Conservation (phyloP, 23 tunicate species). For the Botrylloides violaceus region DNA sequence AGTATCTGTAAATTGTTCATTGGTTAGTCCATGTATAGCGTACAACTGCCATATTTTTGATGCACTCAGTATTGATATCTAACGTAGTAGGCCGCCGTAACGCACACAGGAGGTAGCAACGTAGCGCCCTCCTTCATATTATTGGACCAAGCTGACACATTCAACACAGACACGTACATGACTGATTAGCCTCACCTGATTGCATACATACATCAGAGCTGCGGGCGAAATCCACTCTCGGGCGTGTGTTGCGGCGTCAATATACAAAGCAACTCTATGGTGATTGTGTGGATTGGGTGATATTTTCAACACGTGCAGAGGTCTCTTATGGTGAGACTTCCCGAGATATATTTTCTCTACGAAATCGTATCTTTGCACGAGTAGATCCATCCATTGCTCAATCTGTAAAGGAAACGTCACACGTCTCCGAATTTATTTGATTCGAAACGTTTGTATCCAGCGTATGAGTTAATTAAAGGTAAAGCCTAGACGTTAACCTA, state of each 20-base stretch:
- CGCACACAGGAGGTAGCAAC: too few relatives aligned
- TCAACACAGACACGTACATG: too few relatives aligned
- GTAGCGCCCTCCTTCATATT: too few relatives aligned
- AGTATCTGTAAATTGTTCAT: slow-evolving; percentile 48
- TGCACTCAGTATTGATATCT: too few relatives aligned
- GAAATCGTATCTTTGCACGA: slow-evolving; percentile 15
- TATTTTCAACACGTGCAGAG: neutral
- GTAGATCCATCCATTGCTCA: slow-evolving; percentile 51
- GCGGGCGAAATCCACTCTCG: slow-evolving; percentile 45
- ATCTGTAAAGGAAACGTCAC: slow-evolving; percentile 37
- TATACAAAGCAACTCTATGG: slow-evolving; percentile 33
- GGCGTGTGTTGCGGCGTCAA: slow-evolving; percentile 54
- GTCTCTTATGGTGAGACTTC: slow-evolving; percentile 40
- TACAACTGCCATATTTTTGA: too few relatives aligned
- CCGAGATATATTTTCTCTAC: slow-evolving; percentile 54
- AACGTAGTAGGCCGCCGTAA: too few relatives aligned
- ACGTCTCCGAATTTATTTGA: too few relatives aligned
- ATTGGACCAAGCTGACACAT: too few relatives aligned
- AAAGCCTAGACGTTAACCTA: too few relatives aligned
- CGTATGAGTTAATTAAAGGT: too few relatives aligned
- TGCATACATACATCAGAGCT: slow-evolving; percentile 29
- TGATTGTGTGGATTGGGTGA: neutral
- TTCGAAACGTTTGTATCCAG: too few relatives aligned
- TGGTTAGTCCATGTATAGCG: too few relatives aligned
- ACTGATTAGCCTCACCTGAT: slow-evolving; percentile 51